Evolutionary conservation across 2,888 invertebrate species (phyloP), one percentile per base, ranked within the genome.

Genomic region (Dicroscelio sp.): DNA sequence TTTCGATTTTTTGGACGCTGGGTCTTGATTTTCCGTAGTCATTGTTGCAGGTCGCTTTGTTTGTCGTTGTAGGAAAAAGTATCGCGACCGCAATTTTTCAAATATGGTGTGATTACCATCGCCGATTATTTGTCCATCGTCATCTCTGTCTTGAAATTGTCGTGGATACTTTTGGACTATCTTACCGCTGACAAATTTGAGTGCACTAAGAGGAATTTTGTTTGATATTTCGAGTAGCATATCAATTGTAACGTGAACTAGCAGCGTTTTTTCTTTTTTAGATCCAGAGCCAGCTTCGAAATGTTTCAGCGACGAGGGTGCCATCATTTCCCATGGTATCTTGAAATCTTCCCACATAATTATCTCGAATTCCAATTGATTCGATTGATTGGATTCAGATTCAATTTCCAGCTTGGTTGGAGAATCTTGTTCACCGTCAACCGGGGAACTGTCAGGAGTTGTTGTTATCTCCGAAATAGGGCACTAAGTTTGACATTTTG

Each of bases 251-350:
- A 48, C 17, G 23, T 71, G 71, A n/a, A 48, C 33, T 30, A 71
- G 25, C 27, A 48, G 43, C 30, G 30, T 71, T 23, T 27, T 10
- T 30, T 71, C 31, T 48, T 48, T 27, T 6, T 71, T 27, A 71
- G 43, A 63, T 33, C 27, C 43, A 38, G 38, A 17, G 2, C 79
- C 79, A n/a, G 17, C 38, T 48, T 43, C n/a, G 35, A 79, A 79
- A 23, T 20, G 20, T 52, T 31, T 65, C 5, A 79, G 12, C 17
- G 38, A 30, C 8, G 55, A 20, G 2, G 80, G 67, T 25, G 80
- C 8, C 20, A 80, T 14, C 52, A 80, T 80, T 20, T 69, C n/a
- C 69, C 80, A 80, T 25, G 80, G 80, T n/a, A 80, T 35, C 0
- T 31, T 12, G 25, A 80, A 69, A 20, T 80, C 67, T 12, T 80